These are phyloP conservation scores for Centropus unirufus DNA, from an alignment of 2,113 vertebrate genomes.

Conservation along the genomic window DNA sequence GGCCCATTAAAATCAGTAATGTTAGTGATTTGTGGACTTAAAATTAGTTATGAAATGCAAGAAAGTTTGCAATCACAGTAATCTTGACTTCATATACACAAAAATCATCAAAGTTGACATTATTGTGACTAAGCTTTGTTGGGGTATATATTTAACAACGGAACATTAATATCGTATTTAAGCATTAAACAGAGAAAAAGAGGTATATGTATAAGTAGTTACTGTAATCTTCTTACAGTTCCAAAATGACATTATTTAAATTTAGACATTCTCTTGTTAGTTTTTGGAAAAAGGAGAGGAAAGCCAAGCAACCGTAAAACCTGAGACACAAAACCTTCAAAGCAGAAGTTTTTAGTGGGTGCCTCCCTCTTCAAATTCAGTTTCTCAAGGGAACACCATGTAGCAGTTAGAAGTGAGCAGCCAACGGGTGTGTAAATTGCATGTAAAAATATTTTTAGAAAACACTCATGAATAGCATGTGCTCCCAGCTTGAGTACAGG, in stretches of 20 bases:
- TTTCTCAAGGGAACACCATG: background rate
- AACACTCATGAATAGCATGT: constrained; percentile 43
- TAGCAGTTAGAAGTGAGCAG: background rate
- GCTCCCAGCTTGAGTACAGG: background rate
- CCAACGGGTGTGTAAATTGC: background rate
- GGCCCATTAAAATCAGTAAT: background rate
- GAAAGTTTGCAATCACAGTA: background rate
- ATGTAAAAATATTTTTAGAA: constrained; percentile 55
- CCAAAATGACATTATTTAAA: background rate
- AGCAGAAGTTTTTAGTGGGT: constrained; percentile 17
- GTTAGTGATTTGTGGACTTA: background rate
- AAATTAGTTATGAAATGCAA: background rate
- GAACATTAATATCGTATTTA: background rate
- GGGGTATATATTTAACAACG: background rate
- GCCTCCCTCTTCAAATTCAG: background rate
- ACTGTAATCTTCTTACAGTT: background rate
- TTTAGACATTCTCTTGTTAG: background rate
- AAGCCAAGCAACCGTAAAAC: background rate
- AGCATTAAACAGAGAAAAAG: background rate
- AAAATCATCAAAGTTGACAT: background rate
- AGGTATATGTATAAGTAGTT: background rate
- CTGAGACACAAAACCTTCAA: background rate
- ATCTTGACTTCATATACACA: background rate
- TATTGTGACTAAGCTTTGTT: background rate
- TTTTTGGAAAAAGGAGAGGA: background rate